Evolutionary conservation across 1,140 invertebrate genomes (phyloP).

Genomic region (Cydia strobilella): DNA sequence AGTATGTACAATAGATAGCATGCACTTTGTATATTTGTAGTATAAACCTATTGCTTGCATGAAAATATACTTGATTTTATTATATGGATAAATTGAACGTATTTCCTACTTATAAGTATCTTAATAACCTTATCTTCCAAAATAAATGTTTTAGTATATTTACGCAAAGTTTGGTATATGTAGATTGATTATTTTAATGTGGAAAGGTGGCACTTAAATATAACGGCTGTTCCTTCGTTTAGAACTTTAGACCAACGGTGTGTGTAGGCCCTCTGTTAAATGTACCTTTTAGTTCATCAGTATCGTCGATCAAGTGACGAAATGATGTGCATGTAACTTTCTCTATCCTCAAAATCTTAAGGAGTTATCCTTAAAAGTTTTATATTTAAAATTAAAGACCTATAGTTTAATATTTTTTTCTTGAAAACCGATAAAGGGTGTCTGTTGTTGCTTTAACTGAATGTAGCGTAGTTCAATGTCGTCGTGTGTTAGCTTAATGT

Average conservation of each 20-base stretch:
- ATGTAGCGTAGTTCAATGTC: constrained; percentile 65
- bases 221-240: constrained; percentile 40
- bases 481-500: constrained; percentile 63
- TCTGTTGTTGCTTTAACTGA: constrained; percentile 44
- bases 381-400: not conserved
- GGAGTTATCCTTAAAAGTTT: not conserved
- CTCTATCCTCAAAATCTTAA: constrained; percentile 42
- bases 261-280: constrained; percentile 36
- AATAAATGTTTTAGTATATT: constrained; percentile 75
- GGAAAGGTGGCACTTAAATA: constrained; percentile 50
- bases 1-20: constrained; percentile 51
- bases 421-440: constrained; percentile 27
- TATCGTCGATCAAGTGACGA: constrained; percentile 35
- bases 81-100: constrained; percentile 57
- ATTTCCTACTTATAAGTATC: constrained; percentile 48
- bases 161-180: constrained; percentile 56
- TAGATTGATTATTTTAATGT: constrained; percentile 47
- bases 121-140: constrained; percentile 72
- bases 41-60: constrained; percentile 69
- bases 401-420: not conserved
- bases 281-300: constrained; percentile 20
- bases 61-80: constrained; percentile 64
- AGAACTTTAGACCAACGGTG: constrained; percentile 38
- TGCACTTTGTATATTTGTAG: constrained; percentile 68
- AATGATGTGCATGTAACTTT: constrained; percentile 61